phyloP scores from a whole-genome alignment of 2,797 vertebrate genomes.

The Spinibarbus caldwelli region DNA sequence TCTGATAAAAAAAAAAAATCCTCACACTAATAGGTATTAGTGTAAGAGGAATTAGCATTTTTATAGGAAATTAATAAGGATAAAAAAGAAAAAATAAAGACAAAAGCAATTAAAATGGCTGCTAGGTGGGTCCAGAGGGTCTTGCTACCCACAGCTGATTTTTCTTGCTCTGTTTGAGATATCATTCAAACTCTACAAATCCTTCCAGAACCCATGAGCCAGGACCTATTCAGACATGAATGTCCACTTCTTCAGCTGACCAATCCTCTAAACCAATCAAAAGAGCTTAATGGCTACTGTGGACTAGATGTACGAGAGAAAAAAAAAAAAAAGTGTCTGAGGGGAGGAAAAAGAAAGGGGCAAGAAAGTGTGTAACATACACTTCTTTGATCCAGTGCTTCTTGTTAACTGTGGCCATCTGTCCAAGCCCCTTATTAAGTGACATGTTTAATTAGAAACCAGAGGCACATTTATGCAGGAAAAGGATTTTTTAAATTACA shows the following conservation, averaged over 20 bases:
- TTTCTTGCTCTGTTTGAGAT: slow-evolving; percentile 11
- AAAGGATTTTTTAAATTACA: background rate
- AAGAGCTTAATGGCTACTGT: slow-evolving; percentile 16
- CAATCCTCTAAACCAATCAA: slow-evolving; percentile 24
- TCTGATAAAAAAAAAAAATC: background rate
- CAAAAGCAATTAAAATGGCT: slow-evolving; percentile 3
- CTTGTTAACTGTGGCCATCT: slow-evolving; percentile 48
- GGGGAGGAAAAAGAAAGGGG: background rate
- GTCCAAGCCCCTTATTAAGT: slow-evolving; percentile 17
- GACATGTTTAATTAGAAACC: slow-evolving; percentile 22
- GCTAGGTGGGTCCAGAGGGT: slow-evolving; percentile 20
- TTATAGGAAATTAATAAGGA: background rate
- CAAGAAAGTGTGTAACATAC: slow-evolving; percentile 16
- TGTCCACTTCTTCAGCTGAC: slow-evolving; percentile 12
- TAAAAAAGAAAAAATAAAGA: too few relatives aligned
- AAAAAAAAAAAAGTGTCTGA: background rate
- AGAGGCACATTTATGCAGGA: background rate
- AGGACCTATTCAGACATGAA: slow-evolving; percentile 24
- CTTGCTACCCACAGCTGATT: slow-evolving; percentile 38
- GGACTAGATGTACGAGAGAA: background rate
- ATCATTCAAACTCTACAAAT: slow-evolving; percentile 35
- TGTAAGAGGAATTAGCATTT: background rate
- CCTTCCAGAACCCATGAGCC: slow-evolving; percentile 10
- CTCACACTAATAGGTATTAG: background rate
- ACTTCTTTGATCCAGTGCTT: slow-evolving; percentile 24